Base-by-base conservation (phyloP, 1,140 invertebrate genomes). In the Lerema accius region DNA sequence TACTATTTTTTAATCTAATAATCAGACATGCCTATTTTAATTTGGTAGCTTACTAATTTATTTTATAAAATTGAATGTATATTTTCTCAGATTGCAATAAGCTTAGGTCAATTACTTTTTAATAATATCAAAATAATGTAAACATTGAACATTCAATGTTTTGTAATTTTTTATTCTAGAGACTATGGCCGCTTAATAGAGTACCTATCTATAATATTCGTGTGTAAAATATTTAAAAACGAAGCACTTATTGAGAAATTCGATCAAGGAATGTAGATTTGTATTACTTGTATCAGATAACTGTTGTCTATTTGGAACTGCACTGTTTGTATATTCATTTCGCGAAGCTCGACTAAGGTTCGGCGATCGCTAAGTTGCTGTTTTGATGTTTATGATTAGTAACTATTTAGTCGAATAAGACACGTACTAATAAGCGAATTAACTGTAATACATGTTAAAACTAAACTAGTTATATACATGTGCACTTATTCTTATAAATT, bases 11-110 rank as follows among this genome's bases (percentile, higher is more conserved):
- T 50, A 65, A 40, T 42, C 26, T 55, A 26, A 42, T 4, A 55
- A 55, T 19, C 7, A 28, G 23, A 56, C 53, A 14, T 40, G 45
- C 42, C 28, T 53, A 56, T 35, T 13, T 32, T 50, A 66, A 50
- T 55, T 60, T 35, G 56, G 37, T 65, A 58, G 63, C 51, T 55
- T 55, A 61, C 67, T 64, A 67, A 67, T 64, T 67, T 64, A 67
- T 69, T 65, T 40, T 62, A 55, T 55, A 59, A 43, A 51, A 48
- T 48, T 35, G 51, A 62, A 45, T 51, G 50, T 58, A 17, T 53
- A 45, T 53, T 48, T 51, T 32, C 9, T 32, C 28, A 32, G 28
- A 69, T 55, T 59, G 50, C 39, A 55, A 56, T 56, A 56, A 56
- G 53, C 53, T 56, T 56, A 39, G 23, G 53, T 56, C 53, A 56